phyloP scores from a whole-genome alignment of 1,140 invertebrate species.

The Gonioctena quinquepunctata region DNA sequence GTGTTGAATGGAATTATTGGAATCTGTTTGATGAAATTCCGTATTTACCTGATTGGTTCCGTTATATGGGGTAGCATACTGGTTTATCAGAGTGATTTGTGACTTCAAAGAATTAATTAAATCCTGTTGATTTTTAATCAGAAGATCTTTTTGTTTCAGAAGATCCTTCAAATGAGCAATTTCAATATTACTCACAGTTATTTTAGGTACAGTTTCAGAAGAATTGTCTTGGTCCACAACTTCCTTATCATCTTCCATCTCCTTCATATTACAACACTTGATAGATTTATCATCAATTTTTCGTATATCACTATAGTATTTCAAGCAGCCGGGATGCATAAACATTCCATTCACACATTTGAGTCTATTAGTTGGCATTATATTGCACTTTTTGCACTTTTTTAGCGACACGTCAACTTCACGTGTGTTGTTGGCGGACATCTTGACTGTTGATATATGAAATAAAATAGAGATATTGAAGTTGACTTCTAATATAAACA shows the following conservation, averaged over 20 bases:
- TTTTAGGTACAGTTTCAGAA: background rate
- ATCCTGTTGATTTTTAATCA: conserved; percentile 1
- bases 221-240: background rate
- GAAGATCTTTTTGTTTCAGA: background rate
- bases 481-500: too few species aligned
- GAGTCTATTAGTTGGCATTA: conserved; percentile 1
- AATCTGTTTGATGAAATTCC: background rate
- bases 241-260: background rate
- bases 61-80: background rate
- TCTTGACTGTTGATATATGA: too few species aligned
- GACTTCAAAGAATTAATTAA: too few species aligned
- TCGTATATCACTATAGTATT: background rate
- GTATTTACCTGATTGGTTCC: background rate
- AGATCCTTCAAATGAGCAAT: conserved; percentile 2
- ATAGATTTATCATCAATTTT: conserved; percentile 5
- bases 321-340: conserved; percentile 1
- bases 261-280: background rate
- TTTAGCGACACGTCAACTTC: background rate
- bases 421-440: background rate
- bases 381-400: conserved; percentile 2
- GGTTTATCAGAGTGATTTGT: background rate
- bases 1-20: background rate
- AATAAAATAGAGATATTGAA: too few species aligned
- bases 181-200: background rate
- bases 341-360: conserved; percentile 1